Base-by-base conservation (phyloP, 2,888 invertebrate species). In the Globia sparganii region DNA sequence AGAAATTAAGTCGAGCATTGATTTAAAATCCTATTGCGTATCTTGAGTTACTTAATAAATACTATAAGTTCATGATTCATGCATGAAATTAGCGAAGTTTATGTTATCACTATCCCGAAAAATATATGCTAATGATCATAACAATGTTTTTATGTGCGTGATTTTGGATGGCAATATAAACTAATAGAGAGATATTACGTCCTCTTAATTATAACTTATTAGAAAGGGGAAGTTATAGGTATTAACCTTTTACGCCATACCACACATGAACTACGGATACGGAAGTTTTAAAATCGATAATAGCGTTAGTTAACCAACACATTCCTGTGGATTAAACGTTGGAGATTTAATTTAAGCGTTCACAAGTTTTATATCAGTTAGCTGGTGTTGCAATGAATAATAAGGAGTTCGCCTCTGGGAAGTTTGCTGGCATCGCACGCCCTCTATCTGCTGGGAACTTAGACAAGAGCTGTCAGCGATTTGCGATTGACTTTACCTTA, bases 321-420 rank as follows among this genome's bases (percentile, higher is more conserved):
- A 79, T 82, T 77, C 86, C 77, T 72, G 75, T 78, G 78, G 88
- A 91, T 91, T 89, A 91, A 92, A 88, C 86, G 87, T 85, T 86
- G 86, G 87, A 88, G 89, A 89, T 91, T 90, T 89, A 91, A 92
- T 93, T 92, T 90, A 91, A 91, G 88, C 88, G 88, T 89, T 90
- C 90, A 83, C 89, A 92, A 94, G 92, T 94, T 94, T 93, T 93
- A 93, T 94, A 94, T 94, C 93, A 93, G 92, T 92, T 93, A 92
- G 91, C 89, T 88, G 88, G 87, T 91, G 91, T 91, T 92, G 92
- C 91, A 91, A 92, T 94, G 94, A 94, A 94, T 94, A 94, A 93
- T 93, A 93, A 94, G 90, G 89, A 93, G 93, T 91, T 91, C 88
- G 85, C 87, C 80, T 86, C 88, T 87, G 86, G 75, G 64, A 90